Conservation (phyloP, 2,797 vertebrate species). For the Pogoniulus pusillus region DNA sequence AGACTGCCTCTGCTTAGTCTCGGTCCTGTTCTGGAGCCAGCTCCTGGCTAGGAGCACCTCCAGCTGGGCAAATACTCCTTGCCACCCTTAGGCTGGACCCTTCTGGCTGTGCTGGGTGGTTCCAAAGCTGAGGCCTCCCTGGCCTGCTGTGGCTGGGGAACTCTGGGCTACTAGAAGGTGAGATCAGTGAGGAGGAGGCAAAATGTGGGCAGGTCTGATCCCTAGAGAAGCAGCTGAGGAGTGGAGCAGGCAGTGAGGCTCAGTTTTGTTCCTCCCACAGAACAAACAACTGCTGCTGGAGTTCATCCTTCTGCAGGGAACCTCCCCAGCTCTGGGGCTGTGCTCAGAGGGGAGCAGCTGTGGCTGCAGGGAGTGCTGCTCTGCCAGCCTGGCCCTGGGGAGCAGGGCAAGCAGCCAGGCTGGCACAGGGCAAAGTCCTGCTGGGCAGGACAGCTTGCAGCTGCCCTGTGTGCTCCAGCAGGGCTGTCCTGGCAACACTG, state of each 20-base stretch:
- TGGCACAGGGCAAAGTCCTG: not conserved
- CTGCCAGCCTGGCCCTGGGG: not conserved
- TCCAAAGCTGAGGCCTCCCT: not conserved
- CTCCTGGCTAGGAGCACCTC: not conserved
- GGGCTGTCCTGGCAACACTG: not conserved
- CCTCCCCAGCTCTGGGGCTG: fast-evolving
- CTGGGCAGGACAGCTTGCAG: not conserved
- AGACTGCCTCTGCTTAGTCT: not conserved
- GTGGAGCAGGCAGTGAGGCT: not conserved
- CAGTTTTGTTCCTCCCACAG: not conserved
- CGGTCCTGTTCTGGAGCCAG: not conserved
- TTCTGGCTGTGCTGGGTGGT: not conserved
- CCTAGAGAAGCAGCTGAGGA: not conserved
- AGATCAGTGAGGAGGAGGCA: too few relatives aligned
- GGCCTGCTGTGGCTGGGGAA: not conserved
- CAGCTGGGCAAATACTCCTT: too few relatives aligned
- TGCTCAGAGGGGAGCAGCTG: not conserved
- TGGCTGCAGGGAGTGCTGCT: not conserved
- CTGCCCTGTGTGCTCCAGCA: not conserved
- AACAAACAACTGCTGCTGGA: not conserved
- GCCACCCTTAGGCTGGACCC: not conserved
- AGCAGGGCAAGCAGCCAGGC: too few relatives aligned
- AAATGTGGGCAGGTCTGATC: not conserved
- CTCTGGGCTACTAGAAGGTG: not conserved
- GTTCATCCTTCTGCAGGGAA: not conserved